phyloP scores from a whole-genome alignment of 2,888 invertebrate genomes.

The Philereme vetulata region DNA sequence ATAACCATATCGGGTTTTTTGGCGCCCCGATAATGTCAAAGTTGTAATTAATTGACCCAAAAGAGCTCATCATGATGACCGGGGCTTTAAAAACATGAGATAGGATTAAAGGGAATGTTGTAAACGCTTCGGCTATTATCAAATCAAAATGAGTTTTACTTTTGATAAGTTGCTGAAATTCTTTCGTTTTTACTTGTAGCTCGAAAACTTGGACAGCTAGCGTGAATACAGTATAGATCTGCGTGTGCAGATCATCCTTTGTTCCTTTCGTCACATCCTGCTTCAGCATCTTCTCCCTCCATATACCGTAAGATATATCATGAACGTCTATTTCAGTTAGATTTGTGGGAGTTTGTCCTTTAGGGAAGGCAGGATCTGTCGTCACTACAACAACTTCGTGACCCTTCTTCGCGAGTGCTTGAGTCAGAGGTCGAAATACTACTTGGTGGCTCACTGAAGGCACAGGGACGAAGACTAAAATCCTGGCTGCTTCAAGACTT shows the following conservation, averaged over 20 bases:
- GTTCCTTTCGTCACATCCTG: conserved; percentile 15
- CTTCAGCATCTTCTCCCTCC: conserved; percentile 23
- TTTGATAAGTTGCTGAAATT: conserved; percentile 41
- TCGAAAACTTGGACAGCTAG: conserved; percentile 33
- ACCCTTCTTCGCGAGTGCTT: conserved; percentile 65
- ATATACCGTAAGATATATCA: conserved; percentile 46
- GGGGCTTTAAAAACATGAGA: conserved; percentile 49
- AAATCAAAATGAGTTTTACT: conserved; percentile 47
- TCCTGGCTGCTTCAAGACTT: conserved; percentile 36
- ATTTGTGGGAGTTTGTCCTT: conserved; percentile 54
- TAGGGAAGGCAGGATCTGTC: conserved; percentile 58
- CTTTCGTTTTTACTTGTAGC: conserved; percentile 38
- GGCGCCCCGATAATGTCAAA: conserved; percentile 39
- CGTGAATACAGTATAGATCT: conserved; percentile 14
- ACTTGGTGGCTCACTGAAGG: conserved; percentile 75
- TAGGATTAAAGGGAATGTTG: conserved; percentile 38
- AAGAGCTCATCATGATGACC: conserved; percentile 50
- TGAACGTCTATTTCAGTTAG: conserved; percentile 59
- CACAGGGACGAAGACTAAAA: conserved; percentile 52
- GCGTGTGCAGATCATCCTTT: conserved; percentile 21
- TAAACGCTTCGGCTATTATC: conserved; percentile 46
- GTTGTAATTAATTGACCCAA: conserved; percentile 37
- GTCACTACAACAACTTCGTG: conserved; percentile 71
- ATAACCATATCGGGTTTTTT: conserved; percentile 41
- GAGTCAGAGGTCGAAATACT: conserved; percentile 60